Percentiles rank a stretch among this genome's conserved stretches.
phyloP scores from a whole-genome alignment of 2,113 vertebrate genomes.

The Passer montanus region DNA sequence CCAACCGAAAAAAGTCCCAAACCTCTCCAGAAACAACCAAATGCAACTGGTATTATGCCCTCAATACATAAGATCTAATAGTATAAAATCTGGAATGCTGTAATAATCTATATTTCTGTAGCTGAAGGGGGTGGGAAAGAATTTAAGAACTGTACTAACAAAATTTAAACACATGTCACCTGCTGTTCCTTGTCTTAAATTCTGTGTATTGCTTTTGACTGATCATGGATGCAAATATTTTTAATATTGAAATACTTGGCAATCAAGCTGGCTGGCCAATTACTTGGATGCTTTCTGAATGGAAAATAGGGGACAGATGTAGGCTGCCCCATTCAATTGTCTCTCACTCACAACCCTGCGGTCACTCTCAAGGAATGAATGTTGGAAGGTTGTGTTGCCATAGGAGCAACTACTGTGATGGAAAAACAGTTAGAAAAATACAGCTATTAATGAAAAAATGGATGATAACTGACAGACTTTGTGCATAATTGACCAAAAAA shows the following conservation, averaged over 20 bases:
- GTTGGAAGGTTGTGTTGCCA: background rate
- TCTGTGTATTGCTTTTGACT: background rate
- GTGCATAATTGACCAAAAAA: constrained; percentile 5
- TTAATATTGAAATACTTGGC: constrained; percentile 9
- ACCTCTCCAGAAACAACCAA: background rate
- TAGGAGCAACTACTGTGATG: constrained; percentile 17
- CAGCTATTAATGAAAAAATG: constrained; percentile 19
- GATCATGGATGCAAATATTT: background rate
- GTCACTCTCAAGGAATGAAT: background rate
- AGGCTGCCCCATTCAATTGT: background rate
- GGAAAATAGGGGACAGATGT: constrained; percentile 32
- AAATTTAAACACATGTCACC: background rate
- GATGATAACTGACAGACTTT: background rate
- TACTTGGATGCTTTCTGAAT: background rate
- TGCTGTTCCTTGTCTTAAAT: background rate
- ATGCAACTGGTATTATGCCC: background rate
- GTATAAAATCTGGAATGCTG: background rate
- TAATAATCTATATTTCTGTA: background rate
- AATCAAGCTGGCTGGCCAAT: background rate
- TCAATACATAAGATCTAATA: background rate
- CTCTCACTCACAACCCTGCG: background rate
- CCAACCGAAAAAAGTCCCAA: background rate
- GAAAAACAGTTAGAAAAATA: constrained; percentile 35
- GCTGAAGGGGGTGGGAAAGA: too few relatives aligned
- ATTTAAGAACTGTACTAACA: background rate